Evolutionary conservation across 2,797 vertebrate species (phyloP).

Genomic region (Girardinus metallicus): DNA sequence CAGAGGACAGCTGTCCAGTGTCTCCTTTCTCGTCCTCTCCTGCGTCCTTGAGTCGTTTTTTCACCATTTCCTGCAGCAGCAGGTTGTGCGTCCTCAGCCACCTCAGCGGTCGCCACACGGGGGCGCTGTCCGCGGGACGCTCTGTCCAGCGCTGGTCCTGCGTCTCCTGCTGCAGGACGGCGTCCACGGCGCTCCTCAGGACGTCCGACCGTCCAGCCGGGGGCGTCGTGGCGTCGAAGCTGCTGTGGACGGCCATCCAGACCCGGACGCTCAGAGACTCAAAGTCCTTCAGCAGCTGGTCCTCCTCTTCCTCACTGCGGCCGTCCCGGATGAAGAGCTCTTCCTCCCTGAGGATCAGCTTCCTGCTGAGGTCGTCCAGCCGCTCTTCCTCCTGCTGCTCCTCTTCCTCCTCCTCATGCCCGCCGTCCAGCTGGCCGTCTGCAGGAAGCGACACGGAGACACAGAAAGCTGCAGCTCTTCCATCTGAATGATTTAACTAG

Average conservation of each 20-base stretch:
- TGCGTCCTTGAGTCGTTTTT: conserved; percentile 69
- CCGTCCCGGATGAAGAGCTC: conserved; percentile 53
- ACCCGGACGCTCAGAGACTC: conserved; percentile 75
- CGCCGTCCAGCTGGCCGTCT: conserved; percentile 16
- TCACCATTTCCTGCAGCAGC: conserved; percentile 72
- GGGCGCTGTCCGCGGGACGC: conserved; percentile 23
- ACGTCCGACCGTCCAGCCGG: conserved; percentile 24
- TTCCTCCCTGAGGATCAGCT: conserved; percentile 82
- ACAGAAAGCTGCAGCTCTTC: neutral
- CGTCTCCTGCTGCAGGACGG: conserved; percentile 83
- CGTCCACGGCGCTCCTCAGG: conserved; percentile 80
- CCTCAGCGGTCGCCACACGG: conserved; percentile 77
- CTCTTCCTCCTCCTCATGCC: conserved; percentile 28
- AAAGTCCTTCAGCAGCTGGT: conserved; percentile 75
- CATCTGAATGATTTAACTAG: no score
- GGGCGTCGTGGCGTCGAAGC: conserved; percentile 69
- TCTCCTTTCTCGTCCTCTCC: conserved; percentile 20
- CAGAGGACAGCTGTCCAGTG: conserved; percentile 66
- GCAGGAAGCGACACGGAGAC: neutral
- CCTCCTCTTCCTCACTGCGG: conserved; percentile 63
- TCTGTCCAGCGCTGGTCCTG: conserved; percentile 75
- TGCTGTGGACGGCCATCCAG: conserved; percentile 73
- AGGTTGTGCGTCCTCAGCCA: conserved; percentile 81
- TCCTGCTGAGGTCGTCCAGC: conserved; percentile 73
- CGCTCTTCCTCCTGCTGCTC: conserved; percentile 57